phyloP scores from a whole-genome alignment of 2,113 vertebrate genomes.

The Nyctibius bracteatus region DNA sequence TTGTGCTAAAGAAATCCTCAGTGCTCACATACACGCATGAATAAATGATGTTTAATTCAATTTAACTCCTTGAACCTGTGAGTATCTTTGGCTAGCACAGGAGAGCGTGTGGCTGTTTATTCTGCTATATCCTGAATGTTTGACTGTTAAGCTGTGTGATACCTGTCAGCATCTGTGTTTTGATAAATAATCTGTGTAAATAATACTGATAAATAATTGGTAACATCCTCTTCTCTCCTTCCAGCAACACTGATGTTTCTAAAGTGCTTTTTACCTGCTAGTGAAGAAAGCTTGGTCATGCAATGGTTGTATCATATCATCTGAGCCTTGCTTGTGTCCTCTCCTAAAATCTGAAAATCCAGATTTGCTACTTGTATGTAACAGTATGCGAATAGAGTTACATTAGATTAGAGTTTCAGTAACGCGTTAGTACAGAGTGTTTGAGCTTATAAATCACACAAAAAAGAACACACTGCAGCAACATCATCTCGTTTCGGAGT shows the following conservation, averaged over 20 bases:
- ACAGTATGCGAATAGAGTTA: too few species aligned
- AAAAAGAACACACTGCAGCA: not conserved
- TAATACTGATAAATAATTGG: too few species aligned
- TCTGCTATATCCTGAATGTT: not conserved
- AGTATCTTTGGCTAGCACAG: not conserved
- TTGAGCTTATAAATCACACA: not conserved
- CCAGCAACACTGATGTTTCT: not conserved
- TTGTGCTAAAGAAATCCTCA: not conserved
- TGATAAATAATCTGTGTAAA: not conserved
- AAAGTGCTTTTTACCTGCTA: not conserved
- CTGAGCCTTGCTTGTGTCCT: not conserved
- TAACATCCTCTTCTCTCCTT: not conserved
- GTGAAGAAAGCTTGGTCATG: not conserved
- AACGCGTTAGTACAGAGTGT: not conserved
- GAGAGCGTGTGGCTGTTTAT: not conserved
- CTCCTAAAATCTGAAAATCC: not conserved
- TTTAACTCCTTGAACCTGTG: not conserved
- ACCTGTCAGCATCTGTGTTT: not conserved
- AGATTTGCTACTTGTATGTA: not conserved
- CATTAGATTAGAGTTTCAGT: not conserved
- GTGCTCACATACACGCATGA: not conserved
- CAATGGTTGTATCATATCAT: fast-evolving
- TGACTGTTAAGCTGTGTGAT: not conserved
- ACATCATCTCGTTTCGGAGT: not conserved
- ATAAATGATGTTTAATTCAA: fast-evolving